These are phyloP conservation scores for Dinoponera quadriceps DNA, from an alignment of 1,140 invertebrate genomes.

Conservation along the genomic window DNA sequence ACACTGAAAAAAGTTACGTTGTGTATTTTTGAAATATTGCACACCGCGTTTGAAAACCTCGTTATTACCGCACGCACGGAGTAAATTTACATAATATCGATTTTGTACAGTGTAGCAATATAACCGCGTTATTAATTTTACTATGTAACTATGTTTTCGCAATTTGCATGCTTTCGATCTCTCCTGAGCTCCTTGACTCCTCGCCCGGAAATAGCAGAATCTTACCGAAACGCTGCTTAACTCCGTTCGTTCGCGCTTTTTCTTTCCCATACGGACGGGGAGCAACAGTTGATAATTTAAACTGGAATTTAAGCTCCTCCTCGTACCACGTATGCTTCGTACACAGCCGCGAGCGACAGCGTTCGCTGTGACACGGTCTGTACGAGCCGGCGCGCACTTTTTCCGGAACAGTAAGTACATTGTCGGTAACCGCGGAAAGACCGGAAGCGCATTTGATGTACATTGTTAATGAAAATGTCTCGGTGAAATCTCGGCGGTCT, in stretches of 20 bases:
- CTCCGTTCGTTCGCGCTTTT: not conserved
- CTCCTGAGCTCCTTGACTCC: not conserved
- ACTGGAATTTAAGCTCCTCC: not conserved
- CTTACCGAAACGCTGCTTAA: not conserved
- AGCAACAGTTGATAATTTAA: not conserved
- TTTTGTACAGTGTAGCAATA: not conserved
- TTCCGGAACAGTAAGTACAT: not conserved
- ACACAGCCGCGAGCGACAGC: not conserved
- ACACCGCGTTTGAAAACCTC: not conserved
- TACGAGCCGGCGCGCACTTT: no score
- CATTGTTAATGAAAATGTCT: constrained; percentile 48
- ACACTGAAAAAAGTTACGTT: constrained; percentile 13
- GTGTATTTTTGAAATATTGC: not conserved
- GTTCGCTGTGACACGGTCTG: not conserved
- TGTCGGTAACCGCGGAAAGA: not conserved
- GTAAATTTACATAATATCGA: not conserved
- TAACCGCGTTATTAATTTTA: not conserved
- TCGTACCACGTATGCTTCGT: not conserved
- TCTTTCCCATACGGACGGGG: not conserved
- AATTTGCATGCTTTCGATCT: not conserved
- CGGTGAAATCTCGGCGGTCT: not conserved
- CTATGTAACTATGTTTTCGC: not conserved
- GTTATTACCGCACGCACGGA: not conserved
- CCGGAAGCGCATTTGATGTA: constrained; percentile 29
- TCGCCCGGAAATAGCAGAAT: not conserved